Base-by-base conservation (phyloP, 2,797 vertebrate genomes). In the Macropus fuliginosus region DNA sequence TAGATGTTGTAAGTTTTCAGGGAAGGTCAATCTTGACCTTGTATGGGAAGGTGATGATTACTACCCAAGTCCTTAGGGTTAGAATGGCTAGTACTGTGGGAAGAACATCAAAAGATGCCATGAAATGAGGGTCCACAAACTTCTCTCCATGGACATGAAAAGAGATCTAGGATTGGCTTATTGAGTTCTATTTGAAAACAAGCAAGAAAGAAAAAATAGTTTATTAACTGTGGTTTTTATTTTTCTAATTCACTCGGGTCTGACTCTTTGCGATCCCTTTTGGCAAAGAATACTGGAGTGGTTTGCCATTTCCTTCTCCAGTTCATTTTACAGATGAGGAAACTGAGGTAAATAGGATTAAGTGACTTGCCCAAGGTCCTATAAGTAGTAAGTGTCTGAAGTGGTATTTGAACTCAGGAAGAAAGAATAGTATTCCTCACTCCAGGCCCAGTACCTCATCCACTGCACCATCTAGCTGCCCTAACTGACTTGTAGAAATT, bases 1-100 rank as follows among this genome's bases (percentile, higher is more conserved):
- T 74, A 93, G 94, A 56, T 62, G 56, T 6, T 6, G 14, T 55
- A 55, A 54, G 59, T 54, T 93, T 96, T 93, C 89, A 40, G 52
- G 21, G 55, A 46, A 91, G n/a, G 91, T 91, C 62, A 56, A 14
- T 55, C 1, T 27, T 66, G 89, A 91, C n/a, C 0, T 54, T 31
- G 62, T 89, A 81, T 92, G 56, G 90, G 56, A 94, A 55, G 62
- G 40, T 34, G 93, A 56, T 54, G 12, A 0, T 50, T 92, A 55
- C 29, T 10, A 50, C 56, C 5, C 29, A 66, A 18, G n/a, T 92
- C 56, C 89, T 92, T 10, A 92, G n/a, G 13, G 81, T 16, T 1
- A 46, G 62, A 93, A 91, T 55, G 52, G 34, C 54, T 89, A 3
- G 18, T 50, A 3, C 50, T 50, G 0, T 57, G 92, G 89, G 55